Conservation (phyloP, 2,797 vertebrate genomes). For the Leptatherina wallacei region DNA sequence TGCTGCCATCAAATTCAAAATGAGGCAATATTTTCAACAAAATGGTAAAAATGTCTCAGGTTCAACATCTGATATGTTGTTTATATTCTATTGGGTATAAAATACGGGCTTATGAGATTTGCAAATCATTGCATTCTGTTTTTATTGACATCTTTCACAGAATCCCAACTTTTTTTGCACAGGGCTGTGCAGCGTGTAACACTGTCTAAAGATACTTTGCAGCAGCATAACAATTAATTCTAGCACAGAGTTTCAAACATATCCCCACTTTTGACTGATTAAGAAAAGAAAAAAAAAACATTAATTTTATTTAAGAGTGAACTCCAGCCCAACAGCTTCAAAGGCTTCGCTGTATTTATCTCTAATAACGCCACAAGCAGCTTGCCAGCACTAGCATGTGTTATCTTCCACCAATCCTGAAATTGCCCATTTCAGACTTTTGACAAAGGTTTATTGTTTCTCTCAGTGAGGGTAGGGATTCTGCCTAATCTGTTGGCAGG, state of each 20-base stretch:
- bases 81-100: too few relatives aligned
- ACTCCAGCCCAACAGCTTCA: slow-evolving; percentile 38
- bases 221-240: slow-evolving; percentile 46
- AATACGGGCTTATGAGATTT: too few relatives aligned
- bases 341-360: slow-evolving; percentile 48
- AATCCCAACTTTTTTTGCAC: neutral
- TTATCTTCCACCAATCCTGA: slow-evolving; percentile 56
- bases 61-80: too few relatives aligned
- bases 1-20: too few relatives aligned
- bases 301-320: slow-evolving; percentile 49
- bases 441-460: slow-evolving; percentile 68
- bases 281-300: slow-evolving; percentile 47
- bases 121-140: too few relatives aligned
- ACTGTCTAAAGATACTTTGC: slow-evolving; percentile 37
- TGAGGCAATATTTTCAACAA: too few relatives aligned
- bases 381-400: slow-evolving; percentile 12
- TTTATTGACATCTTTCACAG: too few relatives aligned
- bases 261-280: slow-evolving; percentile 28
- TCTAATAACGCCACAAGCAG: slow-evolving; percentile 26
- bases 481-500: slow-evolving; percentile 68
- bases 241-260: slow-evolving; percentile 45
- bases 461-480: slow-evolving; percentile 54
- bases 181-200: slow-evolving; percentile 14
- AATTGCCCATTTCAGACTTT: slow-evolving; percentile 61
- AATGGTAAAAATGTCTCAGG: too few relatives aligned